Evolutionary conservation across 1,140 invertebrate species (phyloP).

Genomic region (honey bee (Apis mellifera)): Amel_HAv3.1 CM009937.2:7750501-7751000

Average conservation of each 20-base stretch:
- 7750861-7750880: not conserved
- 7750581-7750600: too few relatives aligned
- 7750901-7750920: not conserved
- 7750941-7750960: not conserved
- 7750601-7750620: too few relatives aligned
- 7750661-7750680: too few relatives aligned
- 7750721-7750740: not conserved
- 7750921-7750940: not conserved
- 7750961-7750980: too few relatives aligned
- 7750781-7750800: not conserved
- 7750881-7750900: not conserved
- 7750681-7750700: too few relatives aligned
- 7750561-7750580: not conserved
- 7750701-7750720: too few relatives aligned
- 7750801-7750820: not conserved
- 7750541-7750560: not conserved
- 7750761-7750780: not conserved
- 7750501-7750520: slow-evolving; percentile 7
- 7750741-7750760: not conserved
- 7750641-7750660: too few relatives aligned
- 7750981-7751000: too few relatives aligned
- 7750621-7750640: too few relatives aligned
- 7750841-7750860: not conserved
- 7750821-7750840: not conserved
- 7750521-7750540: not conserved